Evolutionary conservation across 1,140 invertebrate species (phyloP), one percentile per base, ranked within the genome.

Genomic region (Pristionchus pacificus): DNA sequence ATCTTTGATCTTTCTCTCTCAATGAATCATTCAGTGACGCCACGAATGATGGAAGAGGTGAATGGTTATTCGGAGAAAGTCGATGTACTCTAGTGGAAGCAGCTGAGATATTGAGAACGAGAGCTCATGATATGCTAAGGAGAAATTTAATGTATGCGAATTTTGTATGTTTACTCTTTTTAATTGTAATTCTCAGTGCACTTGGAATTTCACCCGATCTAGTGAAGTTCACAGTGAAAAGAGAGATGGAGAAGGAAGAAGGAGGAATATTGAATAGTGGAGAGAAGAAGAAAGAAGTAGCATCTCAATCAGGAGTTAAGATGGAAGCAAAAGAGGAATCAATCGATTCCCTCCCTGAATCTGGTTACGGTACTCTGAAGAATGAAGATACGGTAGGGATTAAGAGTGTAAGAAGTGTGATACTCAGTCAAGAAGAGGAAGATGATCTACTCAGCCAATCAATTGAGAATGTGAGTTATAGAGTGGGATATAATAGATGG

Each of bases 21-120:
- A n/a, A n/a, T n/a, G n/a, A n/a, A n/a, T n/a, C 19, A 38, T 14
- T 14, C 27, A 29, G 58, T 30, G 65, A 59, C 6, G 65, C 55
- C 6, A 55, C 55, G 10, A 58, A 68, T 60, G 57, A 49, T 33
- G 66, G 66, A 25, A 55, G 38, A 25, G 66, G 61, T 10, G 70
- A 72, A 67, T 72, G 70, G 70, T 31, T 72, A 13, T 72, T 61
- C 32, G 70, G 70, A 28, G 70, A 72, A 32, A 49, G 57, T 6
- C 3, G 64, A 25, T 66, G 61, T 63, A 33, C 2, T 25, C 24
- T 72, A 1, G 30, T 2, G 1, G 64, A 65, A 25, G 70, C 70
- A 2, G 70, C 70, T 0, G 38, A 59, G 6, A 19, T 61, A 6
- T 2, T 72, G 2, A 65, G 59, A 27, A 31, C 32, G 49, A n/a